Percentiles rank a stretch among this genome's conserved stretches.
Evolutionary conservation across 2,797 vertebrate species (phyloP).

Genomic region (Acrocephalus scirpaceus): DNA sequence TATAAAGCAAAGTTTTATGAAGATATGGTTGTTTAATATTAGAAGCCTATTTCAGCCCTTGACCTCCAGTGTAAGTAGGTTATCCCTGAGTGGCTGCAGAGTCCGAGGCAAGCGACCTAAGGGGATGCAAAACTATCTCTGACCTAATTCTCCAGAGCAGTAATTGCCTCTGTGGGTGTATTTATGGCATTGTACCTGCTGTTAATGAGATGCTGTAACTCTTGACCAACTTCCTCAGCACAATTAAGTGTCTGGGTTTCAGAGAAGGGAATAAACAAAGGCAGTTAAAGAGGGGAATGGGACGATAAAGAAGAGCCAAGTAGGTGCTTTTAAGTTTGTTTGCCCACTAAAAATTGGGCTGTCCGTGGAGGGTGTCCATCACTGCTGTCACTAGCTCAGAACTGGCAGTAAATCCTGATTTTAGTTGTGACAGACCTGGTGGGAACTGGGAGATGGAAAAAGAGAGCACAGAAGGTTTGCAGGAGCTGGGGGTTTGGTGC

Average conservation of each 20-base stretch:
- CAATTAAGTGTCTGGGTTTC: conserved; percentile 28
- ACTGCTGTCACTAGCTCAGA: neutral
- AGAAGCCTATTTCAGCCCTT: conserved; percentile 65
- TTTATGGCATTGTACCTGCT: conserved; percentile 50
- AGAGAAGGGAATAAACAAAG: conserved; percentile 61
- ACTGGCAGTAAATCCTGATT: neutral
- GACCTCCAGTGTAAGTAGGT: conserved; percentile 34
- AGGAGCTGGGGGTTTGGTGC: neutral
- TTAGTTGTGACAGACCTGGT: neutral
- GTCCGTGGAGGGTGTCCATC: neutral
- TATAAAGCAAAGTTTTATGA: conserved; percentile 81
- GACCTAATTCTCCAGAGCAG: conserved; percentile 16
- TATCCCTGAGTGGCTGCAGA: conserved; percentile 24
- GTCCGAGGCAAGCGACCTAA: neutral
- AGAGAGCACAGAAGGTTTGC: neutral
- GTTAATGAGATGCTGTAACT: conserved; percentile 62
- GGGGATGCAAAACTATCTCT: conserved; percentile 38
- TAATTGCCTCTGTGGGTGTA: conserved; percentile 9
- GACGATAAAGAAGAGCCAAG: neutral
- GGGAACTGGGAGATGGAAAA: neutral
- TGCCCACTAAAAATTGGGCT: neutral
- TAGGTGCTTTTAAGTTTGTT: conserved; percentile 14
- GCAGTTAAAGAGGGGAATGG: conserved; percentile 36
- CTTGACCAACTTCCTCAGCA: conserved; percentile 52
- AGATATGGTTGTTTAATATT: conserved; percentile 75